Evolutionary conservation across 1,140 invertebrate genomes (phyloP).

Genomic region (Orius insidiosus): DNA sequence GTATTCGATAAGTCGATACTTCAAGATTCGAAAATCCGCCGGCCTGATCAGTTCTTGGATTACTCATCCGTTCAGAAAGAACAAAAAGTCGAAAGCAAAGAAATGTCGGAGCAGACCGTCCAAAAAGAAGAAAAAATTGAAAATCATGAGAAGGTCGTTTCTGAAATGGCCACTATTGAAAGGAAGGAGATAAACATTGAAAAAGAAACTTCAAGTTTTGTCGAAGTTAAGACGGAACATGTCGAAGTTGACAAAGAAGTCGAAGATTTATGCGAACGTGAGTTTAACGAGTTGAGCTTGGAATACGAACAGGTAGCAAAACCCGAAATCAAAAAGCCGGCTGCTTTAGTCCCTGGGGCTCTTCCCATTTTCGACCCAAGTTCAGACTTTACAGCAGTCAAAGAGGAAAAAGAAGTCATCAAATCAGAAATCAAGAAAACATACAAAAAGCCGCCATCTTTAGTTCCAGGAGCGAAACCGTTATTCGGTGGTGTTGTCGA

Average conservation of each 20-base stretch:
- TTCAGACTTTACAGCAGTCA: not conserved
- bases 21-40: slow-evolving; percentile 7
- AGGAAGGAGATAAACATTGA: not conserved
- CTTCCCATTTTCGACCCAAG: slow-evolving; percentile 3
- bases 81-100: not conserved
- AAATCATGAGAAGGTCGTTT: too few species aligned
- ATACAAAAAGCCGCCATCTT: slow-evolving; percentile 24
- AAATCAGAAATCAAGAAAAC: slow-evolving; percentile 7
- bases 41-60: slow-evolving; percentile 10
- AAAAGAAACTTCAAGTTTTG: not conserved
- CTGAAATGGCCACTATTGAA: too few species aligned
- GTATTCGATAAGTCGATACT: slow-evolving; percentile 11
- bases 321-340: slow-evolving; percentile 11
- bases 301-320: slow-evolving; percentile 13
- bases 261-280: slow-evolving; percentile 16
- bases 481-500: slow-evolving; percentile 16
- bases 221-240: not conserved
- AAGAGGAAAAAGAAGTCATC: not conserved
- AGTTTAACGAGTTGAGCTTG: slow-evolving; percentile 12
- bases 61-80: not conserved
- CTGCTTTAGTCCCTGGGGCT: slow-evolving; percentile 5
- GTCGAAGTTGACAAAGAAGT: slow-evolving; percentile 17
- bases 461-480: slow-evolving; percentile 26
- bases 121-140: not conserved
- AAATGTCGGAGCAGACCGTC: not conserved